A percentile compares a stretch with the other conserved stretches of the same genome.
phyloP scores from a whole-genome alignment of 2,888 invertebrate genomes.

The Parnassius apollo region DNA sequence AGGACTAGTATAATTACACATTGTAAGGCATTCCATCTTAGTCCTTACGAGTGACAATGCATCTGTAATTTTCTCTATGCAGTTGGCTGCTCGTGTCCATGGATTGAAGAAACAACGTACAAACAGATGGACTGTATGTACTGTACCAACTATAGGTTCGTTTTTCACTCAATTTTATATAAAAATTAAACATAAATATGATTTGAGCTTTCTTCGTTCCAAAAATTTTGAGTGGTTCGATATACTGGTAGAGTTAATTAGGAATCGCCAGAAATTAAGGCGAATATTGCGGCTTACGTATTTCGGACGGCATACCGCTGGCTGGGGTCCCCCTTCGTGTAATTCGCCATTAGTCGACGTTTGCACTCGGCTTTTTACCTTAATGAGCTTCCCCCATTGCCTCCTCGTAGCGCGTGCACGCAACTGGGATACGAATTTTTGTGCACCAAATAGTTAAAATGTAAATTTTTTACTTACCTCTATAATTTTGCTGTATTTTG shows the following conservation, averaged over 20 bases:
- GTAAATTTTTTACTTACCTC: constrained; percentile 17
- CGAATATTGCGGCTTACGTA: constrained; percentile 29
- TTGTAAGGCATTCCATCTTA: too few relatives aligned
- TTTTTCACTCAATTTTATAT: too few relatives aligned
- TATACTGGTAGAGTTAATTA: constrained; percentile 23
- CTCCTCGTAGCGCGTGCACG: constrained; percentile 59
- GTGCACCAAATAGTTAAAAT: constrained; percentile 54
- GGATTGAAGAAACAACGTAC: too few relatives aligned
- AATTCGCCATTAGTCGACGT: constrained; percentile 79
- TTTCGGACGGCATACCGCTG: constrained; percentile 40
- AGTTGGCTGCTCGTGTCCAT: too few relatives aligned
- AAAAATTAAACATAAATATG: too few relatives aligned
- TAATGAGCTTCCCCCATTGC: constrained; percentile 74
- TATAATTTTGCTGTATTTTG: neutral
- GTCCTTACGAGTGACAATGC: too few relatives aligned
- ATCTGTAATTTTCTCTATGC: too few relatives aligned
- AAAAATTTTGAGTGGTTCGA: neutral
- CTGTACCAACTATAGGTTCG: too few relatives aligned
- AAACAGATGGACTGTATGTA: too few relatives aligned
- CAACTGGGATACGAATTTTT: constrained; percentile 69
- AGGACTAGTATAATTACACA: too few relatives aligned
- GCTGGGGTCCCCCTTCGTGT: constrained; percentile 76
- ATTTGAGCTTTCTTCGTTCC: too few relatives aligned
- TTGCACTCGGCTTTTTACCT: constrained; percentile 81
- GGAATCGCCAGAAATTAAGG: constrained; percentile 29